These are phyloP conservation scores for Synanthedon andrenaeformis DNA, from an alignment of 2,888 invertebrate species.

Conservation along the genomic window DNA sequence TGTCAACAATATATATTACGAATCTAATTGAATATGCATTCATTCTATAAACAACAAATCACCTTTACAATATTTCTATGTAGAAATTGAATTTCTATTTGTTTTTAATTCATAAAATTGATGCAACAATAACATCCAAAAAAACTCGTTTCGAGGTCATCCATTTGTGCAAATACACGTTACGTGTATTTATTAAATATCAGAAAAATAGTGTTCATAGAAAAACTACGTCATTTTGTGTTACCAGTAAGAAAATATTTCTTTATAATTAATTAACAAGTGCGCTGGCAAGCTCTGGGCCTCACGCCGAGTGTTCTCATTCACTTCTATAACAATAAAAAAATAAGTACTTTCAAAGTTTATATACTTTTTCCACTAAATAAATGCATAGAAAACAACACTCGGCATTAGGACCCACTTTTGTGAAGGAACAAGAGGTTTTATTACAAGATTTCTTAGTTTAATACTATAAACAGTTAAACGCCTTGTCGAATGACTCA, in stretches of 20 bases:
- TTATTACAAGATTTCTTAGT: too few species aligned
- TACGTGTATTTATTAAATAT: not conserved
- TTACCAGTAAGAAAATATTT: slow-evolving; percentile 46
- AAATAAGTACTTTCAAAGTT: not conserved
- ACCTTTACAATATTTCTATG: slow-evolving; percentile 21
- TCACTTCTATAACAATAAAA: not conserved
- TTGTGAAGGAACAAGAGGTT: not conserved
- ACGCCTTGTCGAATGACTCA: too few species aligned
- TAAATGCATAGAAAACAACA: not conserved
- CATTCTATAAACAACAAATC: slow-evolving; percentile 47
- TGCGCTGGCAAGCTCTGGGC: slow-evolving; percentile 39
- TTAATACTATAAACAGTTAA: too few species aligned
- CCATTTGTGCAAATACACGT: slow-evolving; percentile 10
- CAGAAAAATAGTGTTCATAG: not conserved
- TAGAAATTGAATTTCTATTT: slow-evolving; percentile 41
- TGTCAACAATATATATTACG: slow-evolving; percentile 65
- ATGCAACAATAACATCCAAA: not conserved
- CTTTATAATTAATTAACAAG: slow-evolving; percentile 51
- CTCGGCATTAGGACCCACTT: not conserved
- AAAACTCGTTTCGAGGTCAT: not conserved
- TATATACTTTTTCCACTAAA: not conserved
- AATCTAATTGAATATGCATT: slow-evolving; percentile 43
- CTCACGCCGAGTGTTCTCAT: slow-evolving; percentile 1
- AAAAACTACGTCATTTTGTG: slow-evolving; percentile 12
- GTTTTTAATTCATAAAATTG: slow-evolving; percentile 11